These are phyloP conservation scores for Venustaconcha ellipsiformis DNA, from an alignment of 1,140 invertebrate genomes.

Conservation along the genomic window DNA sequence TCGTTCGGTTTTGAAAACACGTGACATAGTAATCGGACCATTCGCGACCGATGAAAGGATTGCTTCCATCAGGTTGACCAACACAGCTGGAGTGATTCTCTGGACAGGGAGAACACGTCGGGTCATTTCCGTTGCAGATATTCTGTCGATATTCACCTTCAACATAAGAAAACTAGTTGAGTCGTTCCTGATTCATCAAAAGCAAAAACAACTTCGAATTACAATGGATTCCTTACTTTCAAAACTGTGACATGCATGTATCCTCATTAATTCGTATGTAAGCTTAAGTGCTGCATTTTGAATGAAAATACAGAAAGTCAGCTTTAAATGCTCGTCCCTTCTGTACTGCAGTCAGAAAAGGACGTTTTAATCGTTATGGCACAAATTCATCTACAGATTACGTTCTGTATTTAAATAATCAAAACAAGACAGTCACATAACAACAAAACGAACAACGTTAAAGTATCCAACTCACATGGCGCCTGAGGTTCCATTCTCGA, in stretches of 20 bases:
- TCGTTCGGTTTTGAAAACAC: constrained; percentile 37
- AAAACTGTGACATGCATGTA: no score
- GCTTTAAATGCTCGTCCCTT: no score
- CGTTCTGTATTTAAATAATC: no score
- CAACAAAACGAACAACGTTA: not conserved
- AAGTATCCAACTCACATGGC: constrained; percentile 30
- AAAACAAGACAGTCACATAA: not conserved
- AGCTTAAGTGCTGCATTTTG: no score
- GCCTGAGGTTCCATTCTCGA: constrained; percentile 34
- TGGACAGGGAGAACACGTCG: constrained; percentile 27
- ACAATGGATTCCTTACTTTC: not conserved
- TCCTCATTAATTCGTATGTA: no score
- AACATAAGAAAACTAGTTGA: not conserved
- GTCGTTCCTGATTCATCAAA: not conserved
- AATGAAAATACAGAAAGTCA: no score
- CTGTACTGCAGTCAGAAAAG: no score
- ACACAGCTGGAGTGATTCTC: constrained; percentile 36
- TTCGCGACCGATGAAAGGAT: constrained; percentile 24
- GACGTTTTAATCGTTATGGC: no score
- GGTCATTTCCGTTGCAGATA: constrained; percentile 17
- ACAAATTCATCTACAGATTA: no score
- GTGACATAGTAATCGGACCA: constrained; percentile 34
- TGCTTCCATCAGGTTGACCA: constrained; percentile 29
- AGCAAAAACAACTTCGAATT: not conserved
- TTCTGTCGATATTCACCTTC: constrained; percentile 44